These are phyloP conservation scores for Aptenodytes patagonicus DNA, from an alignment of 2,113 vertebrate species.

Conservation along the genomic window DNA sequence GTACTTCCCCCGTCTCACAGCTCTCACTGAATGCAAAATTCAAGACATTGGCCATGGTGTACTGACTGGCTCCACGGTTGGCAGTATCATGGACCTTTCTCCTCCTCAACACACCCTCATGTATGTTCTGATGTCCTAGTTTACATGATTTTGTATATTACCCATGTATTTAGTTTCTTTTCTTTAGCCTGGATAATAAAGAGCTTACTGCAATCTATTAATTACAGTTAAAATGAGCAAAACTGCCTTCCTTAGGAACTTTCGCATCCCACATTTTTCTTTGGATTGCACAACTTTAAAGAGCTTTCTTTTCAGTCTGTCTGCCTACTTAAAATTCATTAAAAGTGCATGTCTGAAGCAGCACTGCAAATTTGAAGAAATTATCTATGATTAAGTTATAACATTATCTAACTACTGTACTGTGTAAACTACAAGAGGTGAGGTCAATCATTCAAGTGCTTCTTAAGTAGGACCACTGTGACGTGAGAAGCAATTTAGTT, in stretches of 20 bases:
- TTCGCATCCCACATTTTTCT: neutral
- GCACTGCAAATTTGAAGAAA: neutral
- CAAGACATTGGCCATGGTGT: neutral
- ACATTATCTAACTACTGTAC: neutral
- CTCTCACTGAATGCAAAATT: neutral
- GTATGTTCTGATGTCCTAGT: neutral
- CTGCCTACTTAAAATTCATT: neutral
- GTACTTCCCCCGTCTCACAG: neutral
- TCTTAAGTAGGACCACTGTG: neutral
- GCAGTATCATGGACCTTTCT: neutral
- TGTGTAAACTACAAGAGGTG: neutral
- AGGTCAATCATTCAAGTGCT: neutral
- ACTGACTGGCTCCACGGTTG: neutral
- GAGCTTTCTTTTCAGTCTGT: neutral
- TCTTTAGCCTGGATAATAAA: neutral
- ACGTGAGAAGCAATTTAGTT: neutral
- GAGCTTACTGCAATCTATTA: neutral
- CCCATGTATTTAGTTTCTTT: neutral
- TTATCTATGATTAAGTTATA: neutral
- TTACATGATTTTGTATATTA: neutral
- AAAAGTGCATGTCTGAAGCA: neutral
- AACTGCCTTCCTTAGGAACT: neutral
- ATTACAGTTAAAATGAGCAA: neutral
- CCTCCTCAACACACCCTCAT: neutral
- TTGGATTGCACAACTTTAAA: neutral